These are phyloP conservation scores for Drosophila subsilvestris DNA, from an alignment of 2,888 invertebrate genomes.

Conservation along the genomic window DNA sequence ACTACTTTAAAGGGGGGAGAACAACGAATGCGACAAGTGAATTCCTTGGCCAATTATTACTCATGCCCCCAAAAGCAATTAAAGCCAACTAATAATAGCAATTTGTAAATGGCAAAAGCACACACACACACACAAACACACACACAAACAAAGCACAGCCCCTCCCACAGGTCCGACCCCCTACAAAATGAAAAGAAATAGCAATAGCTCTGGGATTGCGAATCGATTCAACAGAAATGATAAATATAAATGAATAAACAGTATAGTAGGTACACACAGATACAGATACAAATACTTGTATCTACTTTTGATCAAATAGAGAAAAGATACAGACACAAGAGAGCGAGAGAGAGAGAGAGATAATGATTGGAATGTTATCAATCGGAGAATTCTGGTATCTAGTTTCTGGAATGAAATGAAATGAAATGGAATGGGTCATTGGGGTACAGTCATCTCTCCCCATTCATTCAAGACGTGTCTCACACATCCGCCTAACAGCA, in stretches of 20 bases:
- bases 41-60: slow-evolving; percentile 55
- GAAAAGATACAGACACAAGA: slow-evolving; percentile 10
- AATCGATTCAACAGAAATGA: slow-evolving; percentile 41
- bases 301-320: slow-evolving; percentile 8
- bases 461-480: neutral
- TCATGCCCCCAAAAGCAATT: slow-evolving; percentile 57
- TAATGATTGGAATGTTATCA: neutral
- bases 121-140: neutral
- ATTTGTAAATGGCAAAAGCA: slow-evolving; percentile 49
- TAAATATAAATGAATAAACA: slow-evolving; percentile 23
- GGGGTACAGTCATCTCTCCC: slow-evolving; percentile 17
- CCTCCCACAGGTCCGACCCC: no score
- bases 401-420: neutral
- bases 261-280: neutral
- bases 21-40: slow-evolving; percentile 40
- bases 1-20: slow-evolving; percentile 8
- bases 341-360: neutral
- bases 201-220: slow-evolving; percentile 34
- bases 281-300: slow-evolving; percentile 2
- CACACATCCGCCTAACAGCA: slow-evolving; percentile 15
- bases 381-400: neutral
- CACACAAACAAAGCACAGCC: neutral
- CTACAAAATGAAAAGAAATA: neutral
- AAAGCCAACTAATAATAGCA: slow-evolving; percentile 60
- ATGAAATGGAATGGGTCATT: neutral